phyloP scores from a whole-genome alignment of 2,888 invertebrate species.

The Axea sp. region DNA sequence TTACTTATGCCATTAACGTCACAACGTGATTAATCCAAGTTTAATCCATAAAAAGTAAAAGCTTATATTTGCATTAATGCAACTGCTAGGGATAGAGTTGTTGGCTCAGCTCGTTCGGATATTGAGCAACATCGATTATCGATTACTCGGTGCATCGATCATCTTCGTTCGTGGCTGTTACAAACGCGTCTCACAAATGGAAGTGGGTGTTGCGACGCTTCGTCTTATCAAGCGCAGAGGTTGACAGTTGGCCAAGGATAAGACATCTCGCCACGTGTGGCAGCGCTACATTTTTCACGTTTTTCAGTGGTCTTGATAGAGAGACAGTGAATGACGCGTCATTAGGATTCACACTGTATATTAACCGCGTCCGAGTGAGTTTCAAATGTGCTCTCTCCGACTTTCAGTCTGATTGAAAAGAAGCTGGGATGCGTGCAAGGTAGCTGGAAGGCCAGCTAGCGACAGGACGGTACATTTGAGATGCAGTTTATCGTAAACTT shows the following conservation, averaged over 20 bases:
- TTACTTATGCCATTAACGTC: too few species aligned
- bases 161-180: slow-evolving; percentile 22
- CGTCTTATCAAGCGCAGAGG: slow-evolving; percentile 27
- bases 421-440: slow-evolving; percentile 64
- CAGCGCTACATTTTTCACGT: slow-evolving; percentile 18
- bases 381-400: slow-evolving; percentile 5
- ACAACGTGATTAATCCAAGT: too few species aligned
- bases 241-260: slow-evolving; percentile 16
- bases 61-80: too few species aligned
- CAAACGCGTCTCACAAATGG: slow-evolving; percentile 18
- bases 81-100: too few species aligned
- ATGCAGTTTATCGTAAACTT: slow-evolving; percentile 75
- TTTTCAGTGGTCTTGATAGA: slow-evolving; percentile 19
- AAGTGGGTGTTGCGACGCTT: slow-evolving; percentile 40
- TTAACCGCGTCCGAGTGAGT: slow-evolving; percentile 31
- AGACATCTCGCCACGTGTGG: slow-evolving; percentile 36
- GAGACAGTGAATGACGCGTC: slow-evolving; percentile 36
- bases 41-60: too few species aligned
- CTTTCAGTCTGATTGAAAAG: slow-evolving; percentile 14
- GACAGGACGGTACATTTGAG: slow-evolving; percentile 73
- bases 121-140: slow-evolving; percentile 12
- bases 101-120: background rate
- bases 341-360: slow-evolving; percentile 55
- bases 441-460: slow-evolving; percentile 77
- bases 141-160: slow-evolving; percentile 37